Conservation (phyloP, 2,888 invertebrate genomes). For the Heliconius ethilla region DNA sequence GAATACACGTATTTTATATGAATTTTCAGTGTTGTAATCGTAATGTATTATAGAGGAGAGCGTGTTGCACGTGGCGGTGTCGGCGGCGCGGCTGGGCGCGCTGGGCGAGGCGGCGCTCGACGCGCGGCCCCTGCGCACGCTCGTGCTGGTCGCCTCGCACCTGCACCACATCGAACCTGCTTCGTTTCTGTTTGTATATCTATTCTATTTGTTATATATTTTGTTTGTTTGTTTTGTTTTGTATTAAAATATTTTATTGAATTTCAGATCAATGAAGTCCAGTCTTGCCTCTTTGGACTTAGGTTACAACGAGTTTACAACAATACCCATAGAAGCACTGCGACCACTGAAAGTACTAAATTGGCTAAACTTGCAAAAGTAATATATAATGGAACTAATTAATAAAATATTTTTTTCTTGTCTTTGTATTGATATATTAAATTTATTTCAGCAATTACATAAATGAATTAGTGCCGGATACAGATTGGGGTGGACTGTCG, state of each 20-base stretch:
- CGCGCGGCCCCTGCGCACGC: conserved; percentile 86
- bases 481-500: conserved; percentile 87
- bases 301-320: conserved; percentile 87
- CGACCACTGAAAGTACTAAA: conserved; percentile 84
- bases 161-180: conserved; percentile 86
- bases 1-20: neutral
- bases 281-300: conserved; percentile 90
- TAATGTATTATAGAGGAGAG: conserved; percentile 48
- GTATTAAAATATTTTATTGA: conserved; percentile 38
- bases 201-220: neutral
- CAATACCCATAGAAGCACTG: conserved; percentile 85
- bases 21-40: neutral
- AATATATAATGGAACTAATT: conserved; percentile 47
- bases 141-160: conserved; percentile 89
- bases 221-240: too few relatives aligned
- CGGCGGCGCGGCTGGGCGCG: conserved; percentile 83
- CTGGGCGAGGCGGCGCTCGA: conserved; percentile 89
- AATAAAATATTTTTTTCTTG: neutral
- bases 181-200: conserved; percentile 73
- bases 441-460: conserved; percentile 86
- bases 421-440: neutral
- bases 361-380: conserved; percentile 90
- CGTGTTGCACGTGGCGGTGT: conserved; percentile 86
- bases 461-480: conserved; percentile 53
- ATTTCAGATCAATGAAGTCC: conserved; percentile 87